A percentile compares a stretch with the other conserved stretches of the same genome.
These are phyloP conservation scores for Sipha maydis DNA, from an alignment of 2,888 invertebrate species.

Conservation along the genomic window DNA sequence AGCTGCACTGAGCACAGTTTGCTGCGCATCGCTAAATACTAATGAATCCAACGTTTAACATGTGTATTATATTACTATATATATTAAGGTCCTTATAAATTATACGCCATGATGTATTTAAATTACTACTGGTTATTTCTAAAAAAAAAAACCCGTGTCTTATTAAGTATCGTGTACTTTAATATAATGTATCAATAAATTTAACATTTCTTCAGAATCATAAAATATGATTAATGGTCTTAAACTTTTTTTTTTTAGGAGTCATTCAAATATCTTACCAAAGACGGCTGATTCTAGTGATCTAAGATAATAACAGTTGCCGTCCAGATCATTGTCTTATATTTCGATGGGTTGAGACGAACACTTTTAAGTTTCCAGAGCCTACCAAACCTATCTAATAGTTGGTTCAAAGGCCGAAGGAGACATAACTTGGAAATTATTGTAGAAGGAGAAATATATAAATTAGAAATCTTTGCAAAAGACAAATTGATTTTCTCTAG, in stretches of 20 bases:
- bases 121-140: background rate
- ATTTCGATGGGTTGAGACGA: conserved; percentile 62
- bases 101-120: background rate
- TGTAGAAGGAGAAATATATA: conserved; percentile 19
- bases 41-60: background rate
- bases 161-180: no score
- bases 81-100: background rate
- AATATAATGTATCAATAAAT: no score
- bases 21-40: background rate
- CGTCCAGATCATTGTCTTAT: conserved; percentile 17
- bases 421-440: conserved; percentile 50
- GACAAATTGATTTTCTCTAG: conserved; percentile 26
- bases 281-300: conserved; percentile 58
- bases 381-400: conserved; percentile 50
- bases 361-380: conserved; percentile 56
- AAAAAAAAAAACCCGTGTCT: background rate
- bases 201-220: no score
- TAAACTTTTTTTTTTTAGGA: conserved; percentile 29
- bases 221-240: background rate
- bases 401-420: conserved; percentile 62
- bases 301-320: conserved; percentile 40
- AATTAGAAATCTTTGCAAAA: background rate
- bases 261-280: conserved; percentile 61
- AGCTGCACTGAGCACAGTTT: background rate
- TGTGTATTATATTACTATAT: background rate